A percentile compares a stretch with the other conserved stretches of the same genome.
These are phyloP conservation scores for Eupelmus urozonus DNA, from an alignment of 2,888 invertebrate genomes.

Conservation along the genomic window DNA sequence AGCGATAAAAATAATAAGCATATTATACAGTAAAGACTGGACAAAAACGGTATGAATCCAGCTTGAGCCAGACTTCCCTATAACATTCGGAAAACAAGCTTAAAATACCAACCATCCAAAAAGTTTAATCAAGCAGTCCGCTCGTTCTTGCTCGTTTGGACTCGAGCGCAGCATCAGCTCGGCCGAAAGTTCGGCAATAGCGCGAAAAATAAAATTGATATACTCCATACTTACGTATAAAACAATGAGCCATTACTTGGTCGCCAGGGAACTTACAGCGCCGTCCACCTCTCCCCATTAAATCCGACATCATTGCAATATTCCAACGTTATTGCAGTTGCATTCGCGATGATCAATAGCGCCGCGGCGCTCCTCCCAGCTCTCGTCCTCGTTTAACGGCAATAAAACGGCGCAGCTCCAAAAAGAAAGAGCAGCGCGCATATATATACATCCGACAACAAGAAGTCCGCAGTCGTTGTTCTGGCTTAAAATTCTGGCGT, in stretches of 20 bases:
- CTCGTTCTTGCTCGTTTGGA: no score
- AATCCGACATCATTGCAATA: neutral
- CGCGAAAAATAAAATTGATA: constrained; percentile 16
- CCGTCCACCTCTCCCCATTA: neutral
- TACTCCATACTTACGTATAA: neutral
- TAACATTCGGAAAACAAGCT: no score
- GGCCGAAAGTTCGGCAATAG: neutral
- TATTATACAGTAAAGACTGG: no score
- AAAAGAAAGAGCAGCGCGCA: neutral
- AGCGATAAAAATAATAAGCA: no score
- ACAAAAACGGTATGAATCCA: no score
- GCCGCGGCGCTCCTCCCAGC: neutral
- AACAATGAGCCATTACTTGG: constrained; percentile 3
- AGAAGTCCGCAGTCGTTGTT: constrained; percentile 6
- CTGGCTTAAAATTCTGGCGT: constrained; percentile 33
- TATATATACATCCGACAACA: neutral
- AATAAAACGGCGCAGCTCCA: neutral
- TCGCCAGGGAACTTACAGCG: neutral
- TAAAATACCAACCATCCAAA: no score
- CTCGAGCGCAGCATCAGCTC: no score
- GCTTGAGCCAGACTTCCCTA: no score
- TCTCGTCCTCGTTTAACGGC: constrained; percentile 4
- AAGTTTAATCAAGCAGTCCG: no score
- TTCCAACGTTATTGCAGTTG: constrained; percentile 30
- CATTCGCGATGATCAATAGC: constrained; percentile 20